phyloP scores from a whole-genome alignment of 92 coral and sea anemone genomes.

The Umimayanthus kanabou region DNA sequence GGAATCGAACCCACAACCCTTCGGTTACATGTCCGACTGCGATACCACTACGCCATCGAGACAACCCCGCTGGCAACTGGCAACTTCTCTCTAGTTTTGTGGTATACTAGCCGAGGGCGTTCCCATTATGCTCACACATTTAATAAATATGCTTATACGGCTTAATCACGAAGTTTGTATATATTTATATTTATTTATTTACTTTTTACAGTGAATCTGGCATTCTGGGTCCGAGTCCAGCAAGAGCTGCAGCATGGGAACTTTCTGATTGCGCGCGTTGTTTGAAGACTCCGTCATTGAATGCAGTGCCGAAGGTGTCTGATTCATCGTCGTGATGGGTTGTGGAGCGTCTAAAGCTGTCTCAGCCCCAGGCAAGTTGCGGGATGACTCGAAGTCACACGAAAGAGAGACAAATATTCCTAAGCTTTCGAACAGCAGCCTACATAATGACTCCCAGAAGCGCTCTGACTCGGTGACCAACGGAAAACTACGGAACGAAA shows the following conservation, averaged over 20 bases:
- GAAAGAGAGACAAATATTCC: background rate
- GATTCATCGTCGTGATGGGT: slow-evolving; percentile 3
- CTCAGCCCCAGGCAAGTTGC: background rate
- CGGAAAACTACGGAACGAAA: background rate
- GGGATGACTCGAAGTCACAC: background rate
- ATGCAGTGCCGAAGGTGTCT: background rate
- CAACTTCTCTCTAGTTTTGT: no score
- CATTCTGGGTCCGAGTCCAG: background rate
- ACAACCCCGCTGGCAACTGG: no score
- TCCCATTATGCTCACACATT: no score
- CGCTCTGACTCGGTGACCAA: background rate
- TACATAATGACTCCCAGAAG: background rate
- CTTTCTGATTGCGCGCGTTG: background rate
- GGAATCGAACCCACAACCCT: no score
- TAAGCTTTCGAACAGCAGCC: background rate
- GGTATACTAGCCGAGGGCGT: no score
- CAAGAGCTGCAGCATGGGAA: background rate
- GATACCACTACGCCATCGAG: no score
- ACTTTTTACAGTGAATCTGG: background rate
- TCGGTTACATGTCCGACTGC: no score
- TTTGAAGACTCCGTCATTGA: background rate
- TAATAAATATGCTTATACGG: no score
- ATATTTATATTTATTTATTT: no score
- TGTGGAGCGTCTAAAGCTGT: slow-evolving; percentile 31
- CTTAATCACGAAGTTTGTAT: no score